A percentile compares a stretch with the other conserved stretches of the same genome.
These are phyloP conservation scores for Andricus quercusramuli DNA, from an alignment of 2,888 invertebrate species.

Conservation along the genomic window DNA sequence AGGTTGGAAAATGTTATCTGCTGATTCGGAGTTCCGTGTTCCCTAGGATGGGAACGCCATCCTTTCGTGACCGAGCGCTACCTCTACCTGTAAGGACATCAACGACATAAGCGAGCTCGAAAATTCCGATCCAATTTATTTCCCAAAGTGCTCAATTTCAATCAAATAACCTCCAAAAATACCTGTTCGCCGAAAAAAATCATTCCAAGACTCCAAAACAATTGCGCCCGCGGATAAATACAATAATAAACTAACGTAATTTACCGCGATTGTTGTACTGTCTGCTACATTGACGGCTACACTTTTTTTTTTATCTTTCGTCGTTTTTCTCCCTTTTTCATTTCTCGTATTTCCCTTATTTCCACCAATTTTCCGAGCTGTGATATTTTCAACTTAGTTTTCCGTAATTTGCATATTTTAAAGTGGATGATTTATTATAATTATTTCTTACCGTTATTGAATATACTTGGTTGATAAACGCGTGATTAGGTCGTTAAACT, in stretches of 20 bases:
- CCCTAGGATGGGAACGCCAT: slow-evolving; percentile 69
- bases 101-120: slow-evolving; percentile 50
- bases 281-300: slow-evolving; percentile 37
- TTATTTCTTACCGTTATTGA: not conserved
- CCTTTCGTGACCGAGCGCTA: slow-evolving; percentile 66
- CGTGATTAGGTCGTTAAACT: not conserved
- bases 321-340: not conserved
- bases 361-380: not conserved
- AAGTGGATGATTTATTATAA: not conserved
- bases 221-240: slow-evolving; percentile 41
- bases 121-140: slow-evolving; percentile 43
- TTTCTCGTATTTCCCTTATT: not conserved
- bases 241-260: not conserved
- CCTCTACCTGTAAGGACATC: slow-evolving; percentile 42
- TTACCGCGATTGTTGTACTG: not conserved
- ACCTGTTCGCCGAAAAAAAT: not conserved
- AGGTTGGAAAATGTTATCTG: slow-evolving; percentile 11
- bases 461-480: not conserved
- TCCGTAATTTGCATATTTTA: not conserved
- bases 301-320: not conserved
- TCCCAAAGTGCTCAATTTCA: not conserved
- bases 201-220: slow-evolving; percentile 5
- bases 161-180: not conserved
- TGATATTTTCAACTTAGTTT: not conserved
- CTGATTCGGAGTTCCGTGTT: slow-evolving; percentile 40